Percentiles rank a stretch among this genome's conserved stretches.
Evolutionary conservation across 2,888 invertebrate species (phyloP).

Genomic region (Drosophila histrio): DNA sequence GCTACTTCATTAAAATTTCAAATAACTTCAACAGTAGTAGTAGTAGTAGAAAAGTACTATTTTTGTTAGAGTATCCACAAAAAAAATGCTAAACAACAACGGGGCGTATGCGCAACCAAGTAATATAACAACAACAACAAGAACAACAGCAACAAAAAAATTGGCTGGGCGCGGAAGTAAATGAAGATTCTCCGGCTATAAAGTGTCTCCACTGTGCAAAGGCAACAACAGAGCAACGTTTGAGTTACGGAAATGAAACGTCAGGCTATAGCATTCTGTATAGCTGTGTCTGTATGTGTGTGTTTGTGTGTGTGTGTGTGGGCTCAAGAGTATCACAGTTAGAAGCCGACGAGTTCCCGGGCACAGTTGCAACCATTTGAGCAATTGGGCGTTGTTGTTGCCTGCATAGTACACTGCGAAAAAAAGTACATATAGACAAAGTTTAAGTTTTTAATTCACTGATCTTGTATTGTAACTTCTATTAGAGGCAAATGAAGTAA

Average conservation of each 20-base stretch:
- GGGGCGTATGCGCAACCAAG: constrained; percentile 47
- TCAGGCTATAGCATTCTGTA: constrained; percentile 48
- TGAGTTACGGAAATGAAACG: constrained; percentile 81
- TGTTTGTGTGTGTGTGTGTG: constrained; percentile 17
- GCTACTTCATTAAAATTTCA: too few species aligned
- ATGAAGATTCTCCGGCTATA: constrained; percentile 74
- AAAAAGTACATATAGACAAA: too few species aligned
- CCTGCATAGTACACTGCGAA: constrained; percentile 30
- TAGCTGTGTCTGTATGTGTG: not conserved
- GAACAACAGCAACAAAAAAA: constrained; percentile 31
- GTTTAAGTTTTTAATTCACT: too few species aligned
- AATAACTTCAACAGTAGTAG: too few species aligned
- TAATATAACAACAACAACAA: constrained; percentile 1
- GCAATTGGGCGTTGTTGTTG: constrained; percentile 56
- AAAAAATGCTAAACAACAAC: constrained; percentile 13
- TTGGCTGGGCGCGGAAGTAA: constrained; percentile 71
- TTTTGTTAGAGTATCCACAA: not conserved
- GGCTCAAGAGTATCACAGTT: constrained; percentile 43
- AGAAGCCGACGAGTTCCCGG: constrained; percentile 18
- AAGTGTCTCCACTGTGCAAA: constrained; percentile 60
- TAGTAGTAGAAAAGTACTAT: not conserved
- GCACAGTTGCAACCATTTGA: constrained; percentile 54
- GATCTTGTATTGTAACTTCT: too few species aligned
- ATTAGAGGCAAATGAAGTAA: too few species aligned
- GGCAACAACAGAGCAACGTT: constrained; percentile 58